Percentiles rank a stretch among this genome's conserved stretches.
These are phyloP conservation scores for Urocolius indicus DNA, from an alignment of 2,113 vertebrate genomes.

Conservation along the genomic window DNA sequence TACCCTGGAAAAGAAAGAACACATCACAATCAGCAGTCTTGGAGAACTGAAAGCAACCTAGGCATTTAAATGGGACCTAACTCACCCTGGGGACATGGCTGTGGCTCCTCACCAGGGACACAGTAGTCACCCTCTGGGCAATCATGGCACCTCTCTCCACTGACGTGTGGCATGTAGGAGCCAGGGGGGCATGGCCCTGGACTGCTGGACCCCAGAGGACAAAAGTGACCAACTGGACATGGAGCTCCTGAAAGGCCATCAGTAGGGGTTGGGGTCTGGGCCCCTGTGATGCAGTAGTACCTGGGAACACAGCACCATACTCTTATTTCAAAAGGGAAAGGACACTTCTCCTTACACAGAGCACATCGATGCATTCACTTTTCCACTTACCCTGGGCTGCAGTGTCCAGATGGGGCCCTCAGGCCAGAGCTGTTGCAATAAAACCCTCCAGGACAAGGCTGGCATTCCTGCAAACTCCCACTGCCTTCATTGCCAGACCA, in stretches of 20 bases:
- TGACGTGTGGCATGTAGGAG: constrained; percentile 75
- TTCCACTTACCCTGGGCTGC: constrained; percentile 80
- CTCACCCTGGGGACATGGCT: constrained; percentile 87
- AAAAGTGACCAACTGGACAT: constrained; percentile 81
- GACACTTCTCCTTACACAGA: neutral
- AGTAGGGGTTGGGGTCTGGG: constrained; percentile 59
- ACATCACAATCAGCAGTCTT: neutral
- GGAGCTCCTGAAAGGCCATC: constrained; percentile 78
- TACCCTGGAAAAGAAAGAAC: constrained; percentile 75
- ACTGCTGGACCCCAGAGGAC: constrained; percentile 77
- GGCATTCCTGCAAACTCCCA: constrained; percentile 71
- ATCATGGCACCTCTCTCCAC: constrained; percentile 75
- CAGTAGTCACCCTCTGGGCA: constrained; percentile 88
- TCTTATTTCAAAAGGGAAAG: neutral
- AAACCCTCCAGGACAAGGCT: constrained; percentile 77
- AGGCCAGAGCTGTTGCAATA: constrained; percentile 80
- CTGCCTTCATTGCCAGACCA: constrained; percentile 82
- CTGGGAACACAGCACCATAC: neutral
- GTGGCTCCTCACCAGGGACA: constrained; percentile 71
- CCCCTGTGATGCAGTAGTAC: constrained; percentile 9
- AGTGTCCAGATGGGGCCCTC: constrained; percentile 76
- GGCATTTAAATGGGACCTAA: neutral
- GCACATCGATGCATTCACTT: rapidly evolving
- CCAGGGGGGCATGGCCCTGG: constrained; percentile 80
- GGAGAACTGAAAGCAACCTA: neutral